Evolutionary conservation across 2,113 vertebrate genomes (phyloP), one percentile per base, ranked within the genome.

Genomic region (Otolemur garnettii): DNA sequence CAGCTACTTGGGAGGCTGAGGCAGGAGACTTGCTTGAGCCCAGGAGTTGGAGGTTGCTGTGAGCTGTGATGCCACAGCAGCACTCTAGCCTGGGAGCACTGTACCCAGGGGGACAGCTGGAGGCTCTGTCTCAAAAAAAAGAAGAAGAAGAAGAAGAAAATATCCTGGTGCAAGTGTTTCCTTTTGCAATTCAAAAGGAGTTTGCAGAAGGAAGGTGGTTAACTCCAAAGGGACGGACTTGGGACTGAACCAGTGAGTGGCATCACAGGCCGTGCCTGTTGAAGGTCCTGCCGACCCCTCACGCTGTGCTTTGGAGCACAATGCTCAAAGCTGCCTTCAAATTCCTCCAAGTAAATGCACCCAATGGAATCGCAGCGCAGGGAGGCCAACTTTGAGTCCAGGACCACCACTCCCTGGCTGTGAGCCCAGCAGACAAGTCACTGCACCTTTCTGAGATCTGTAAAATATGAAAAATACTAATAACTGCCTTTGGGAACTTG

Each of bases 331-430:
- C 87, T 68, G 12, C 71, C 78, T 91, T 64, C 62, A 28, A 62
- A 35, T 33, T n/a, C n/a, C 91, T 87, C 84, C 11, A 24, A 57
- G 53, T 18, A 35, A 72, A 35, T 30, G 53, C 35, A 55, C 57
- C 79, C 7, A 2, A 0, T 7, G 38, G 50, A 66, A 1, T 18
- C 3, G 4, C 35, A 35, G 87, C 11, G 15, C 45, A 0, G 1
- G 24, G 45, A 35, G 78, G 19, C 11, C 15, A 17, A 71, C 11
- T 10, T 11, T 26, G 68, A 17, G 24, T 74, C n/a, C 84, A 53
- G 72, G 24, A 12, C 53, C 9, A 10, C 13, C 30, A 0, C 75
- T 35, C n/a, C 30, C 62, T 64, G 42, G 69, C 45, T 69, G 12
- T 35, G 45, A 90, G 22, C 68, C 75, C 3, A 3, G 59, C 3